Evolutionary conservation across 2,888 invertebrate genomes (phyloP).

Genomic region (Tanypteryx hageni): DNA sequence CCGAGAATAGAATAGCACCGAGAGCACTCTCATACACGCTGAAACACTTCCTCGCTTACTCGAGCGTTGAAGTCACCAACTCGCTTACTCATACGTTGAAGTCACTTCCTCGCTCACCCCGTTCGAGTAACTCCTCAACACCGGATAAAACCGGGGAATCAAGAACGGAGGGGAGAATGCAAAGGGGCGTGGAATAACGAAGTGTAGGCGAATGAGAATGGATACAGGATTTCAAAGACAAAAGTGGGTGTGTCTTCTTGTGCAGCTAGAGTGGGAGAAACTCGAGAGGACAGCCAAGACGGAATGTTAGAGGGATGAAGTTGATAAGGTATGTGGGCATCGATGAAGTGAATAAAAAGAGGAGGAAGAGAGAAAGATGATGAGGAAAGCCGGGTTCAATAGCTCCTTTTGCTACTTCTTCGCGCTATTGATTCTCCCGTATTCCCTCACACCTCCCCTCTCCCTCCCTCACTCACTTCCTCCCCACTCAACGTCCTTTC

Average conservation of each 20-base stretch:
- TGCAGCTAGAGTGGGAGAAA: not conserved
- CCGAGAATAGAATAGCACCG: conserved; percentile 20
- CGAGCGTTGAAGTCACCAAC: conserved; percentile 20
- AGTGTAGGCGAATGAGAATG: not conserved
- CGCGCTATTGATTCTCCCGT: not conserved
- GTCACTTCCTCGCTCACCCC: conserved; percentile 11
- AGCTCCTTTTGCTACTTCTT: not conserved
- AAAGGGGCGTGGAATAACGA: not conserved
- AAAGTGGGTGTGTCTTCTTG: not conserved
- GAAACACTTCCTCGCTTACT: not conserved
- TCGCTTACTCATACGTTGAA: conserved; percentile 12
- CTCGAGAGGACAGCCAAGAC: not conserved
- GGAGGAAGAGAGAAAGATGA: not conserved
- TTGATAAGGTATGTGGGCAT: not conserved
- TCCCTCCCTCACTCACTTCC: not conserved
- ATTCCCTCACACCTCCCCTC: not conserved
- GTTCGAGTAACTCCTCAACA: not conserved
- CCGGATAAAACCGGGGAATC: not conserved
- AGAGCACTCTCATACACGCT: not conserved
- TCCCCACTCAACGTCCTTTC: not conserved
- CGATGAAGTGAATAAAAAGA: not conserved
- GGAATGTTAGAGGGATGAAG: not conserved
- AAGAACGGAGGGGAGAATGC: conserved; percentile 16
- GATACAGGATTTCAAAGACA: not conserved
- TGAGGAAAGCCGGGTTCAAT: not conserved